Evolutionary conservation across 2,797 vertebrate genomes (phyloP).

Genomic region (Nannoperca australis): DNA sequence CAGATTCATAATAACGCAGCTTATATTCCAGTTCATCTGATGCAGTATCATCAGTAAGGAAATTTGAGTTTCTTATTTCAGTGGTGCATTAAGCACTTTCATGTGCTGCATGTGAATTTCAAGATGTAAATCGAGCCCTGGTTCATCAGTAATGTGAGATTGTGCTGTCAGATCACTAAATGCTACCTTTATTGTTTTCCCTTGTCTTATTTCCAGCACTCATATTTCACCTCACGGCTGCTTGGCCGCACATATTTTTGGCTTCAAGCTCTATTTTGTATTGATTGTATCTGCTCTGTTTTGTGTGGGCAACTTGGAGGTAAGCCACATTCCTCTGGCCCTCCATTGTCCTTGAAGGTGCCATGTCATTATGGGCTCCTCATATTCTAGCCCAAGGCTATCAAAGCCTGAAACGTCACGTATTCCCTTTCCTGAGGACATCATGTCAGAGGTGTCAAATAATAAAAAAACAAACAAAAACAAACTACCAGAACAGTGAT

Average conservation of each 20-base stretch:
- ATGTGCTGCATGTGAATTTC: constrained; percentile 38
- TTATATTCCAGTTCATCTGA: constrained; percentile 19
- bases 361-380: constrained; percentile 64
- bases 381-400: constrained; percentile 33
- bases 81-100: constrained; percentile 34
- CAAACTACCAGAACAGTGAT: neutral
- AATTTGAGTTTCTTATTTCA: constrained; percentile 59
- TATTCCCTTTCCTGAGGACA: constrained; percentile 12
- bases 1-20: constrained; percentile 8
- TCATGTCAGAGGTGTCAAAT: constrained; percentile 4
- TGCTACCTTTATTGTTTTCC: constrained; percentile 65
- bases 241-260: constrained; percentile 71
- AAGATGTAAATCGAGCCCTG: constrained; percentile 58
- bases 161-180: constrained; percentile 67
- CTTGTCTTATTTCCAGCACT: constrained; percentile 67
- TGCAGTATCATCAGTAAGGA: constrained; percentile 30
- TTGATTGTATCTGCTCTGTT: constrained; percentile 77
- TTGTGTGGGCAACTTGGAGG: constrained; percentile 66
- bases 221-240: constrained; percentile 72
- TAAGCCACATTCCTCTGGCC: constrained; percentile 65
- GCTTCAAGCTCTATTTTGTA: constrained; percentile 69
- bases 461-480: neutral
- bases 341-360: constrained; percentile 75
- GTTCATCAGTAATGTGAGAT: constrained; percentile 66
- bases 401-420: constrained; percentile 7